Evolutionary conservation across 2,113 vertebrate genomes (phyloP).

Genomic region (Madoqua kirkii): DNA sequence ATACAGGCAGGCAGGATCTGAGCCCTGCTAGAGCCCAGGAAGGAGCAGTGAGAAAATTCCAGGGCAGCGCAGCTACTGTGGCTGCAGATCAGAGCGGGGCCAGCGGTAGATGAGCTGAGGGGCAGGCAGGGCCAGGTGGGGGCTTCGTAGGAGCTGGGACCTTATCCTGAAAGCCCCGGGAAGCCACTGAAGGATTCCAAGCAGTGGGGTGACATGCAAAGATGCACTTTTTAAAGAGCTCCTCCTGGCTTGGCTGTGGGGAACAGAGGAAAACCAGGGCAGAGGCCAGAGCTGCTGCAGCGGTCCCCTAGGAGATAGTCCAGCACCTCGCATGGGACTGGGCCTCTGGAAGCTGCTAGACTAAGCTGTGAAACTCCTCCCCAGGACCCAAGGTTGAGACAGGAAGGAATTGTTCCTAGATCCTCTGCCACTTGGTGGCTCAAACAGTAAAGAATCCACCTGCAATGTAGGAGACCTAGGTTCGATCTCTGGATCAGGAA

Average conservation of each 20-base stretch:
- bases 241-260: neutral
- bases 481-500: neutral
- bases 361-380: neutral
- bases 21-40: neutral
- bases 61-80: neutral
- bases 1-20: neutral
- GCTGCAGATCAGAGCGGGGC: neutral
- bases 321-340: rapidly evolving
- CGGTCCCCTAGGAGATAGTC: rapidly evolving
- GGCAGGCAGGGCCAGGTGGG: neutral
- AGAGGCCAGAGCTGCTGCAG: neutral
- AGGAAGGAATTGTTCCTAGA: too few relatives aligned
- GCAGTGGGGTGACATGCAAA: neutral
- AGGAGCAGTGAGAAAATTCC: too few relatives aligned
- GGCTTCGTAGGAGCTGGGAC: too few relatives aligned
- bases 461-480: neutral
- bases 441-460: neutral
- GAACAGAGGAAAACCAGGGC: neutral
- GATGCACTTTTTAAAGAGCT: neutral
- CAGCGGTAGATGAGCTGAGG: neutral
- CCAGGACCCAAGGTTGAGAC: neutral
- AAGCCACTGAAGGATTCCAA: neutral
- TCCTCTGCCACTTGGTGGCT: neutral
- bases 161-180: neutral
- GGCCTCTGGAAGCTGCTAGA: neutral